A percentile compares a stretch with the other conserved stretches of the same genome.
These are phyloP conservation scores for Gyps fulvus DNA, from an alignment of 2,113 vertebrate species.

Conservation along the genomic window DNA sequence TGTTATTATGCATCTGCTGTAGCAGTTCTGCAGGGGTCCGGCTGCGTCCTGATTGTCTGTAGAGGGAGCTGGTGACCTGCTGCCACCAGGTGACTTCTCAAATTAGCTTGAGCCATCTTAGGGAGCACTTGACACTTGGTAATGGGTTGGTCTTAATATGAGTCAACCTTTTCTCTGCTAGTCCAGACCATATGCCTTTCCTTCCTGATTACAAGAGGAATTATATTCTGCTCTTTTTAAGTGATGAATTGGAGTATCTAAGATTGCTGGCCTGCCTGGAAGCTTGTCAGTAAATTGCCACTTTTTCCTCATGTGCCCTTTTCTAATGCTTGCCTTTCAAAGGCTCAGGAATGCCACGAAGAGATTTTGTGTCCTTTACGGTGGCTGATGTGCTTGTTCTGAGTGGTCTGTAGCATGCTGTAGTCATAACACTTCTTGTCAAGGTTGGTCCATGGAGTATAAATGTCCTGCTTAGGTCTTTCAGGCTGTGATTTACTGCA, in stretches of 20 bases:
- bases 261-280: background rate
- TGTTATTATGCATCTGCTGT: background rate
- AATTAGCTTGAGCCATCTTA: constrained; percentile 48
- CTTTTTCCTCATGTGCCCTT: background rate
- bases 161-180: constrained; percentile 19
- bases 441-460: background rate
- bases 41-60: constrained; percentile 49
- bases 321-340: background rate
- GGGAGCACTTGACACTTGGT: constrained; percentile 45
- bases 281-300: constrained; percentile 7
- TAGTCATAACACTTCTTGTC: background rate
- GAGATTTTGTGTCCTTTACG: background rate
- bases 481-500: background rate
- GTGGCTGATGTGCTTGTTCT: background rate
- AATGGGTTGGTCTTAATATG: constrained; percentile 17
- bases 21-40: constrained; percentile 38
- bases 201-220: background rate
- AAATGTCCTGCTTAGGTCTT: background rate
- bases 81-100: constrained; percentile 57
- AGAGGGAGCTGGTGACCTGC: constrained; percentile 64
- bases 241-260: background rate
- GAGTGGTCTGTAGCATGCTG: background rate
- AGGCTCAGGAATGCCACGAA: background rate
- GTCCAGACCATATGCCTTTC: background rate
- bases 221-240: background rate